Base-by-base conservation (phyloP, 2,797 vertebrate genomes). In the Gallinago solitaria region DNA sequence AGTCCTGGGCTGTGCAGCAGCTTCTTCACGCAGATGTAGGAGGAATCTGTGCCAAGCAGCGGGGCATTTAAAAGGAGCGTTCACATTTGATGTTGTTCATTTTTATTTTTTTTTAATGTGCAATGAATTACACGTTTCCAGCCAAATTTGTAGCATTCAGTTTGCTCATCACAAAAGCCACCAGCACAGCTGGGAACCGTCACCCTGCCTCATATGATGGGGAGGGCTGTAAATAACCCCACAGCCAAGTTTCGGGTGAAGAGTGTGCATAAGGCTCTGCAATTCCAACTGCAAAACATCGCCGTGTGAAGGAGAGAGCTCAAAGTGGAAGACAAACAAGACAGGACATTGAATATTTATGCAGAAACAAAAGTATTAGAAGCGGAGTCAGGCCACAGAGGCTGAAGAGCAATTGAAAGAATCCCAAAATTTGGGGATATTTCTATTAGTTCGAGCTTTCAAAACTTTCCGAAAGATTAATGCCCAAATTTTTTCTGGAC, bases 121-220 rank as follows among this genome's bases (percentile, higher is more conserved):
- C 69, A 83, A 63, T 63, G 28, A 77, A 53, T 90, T n/a, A 41
- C 1, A 65, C 0, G 2, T 86, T 91, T 95, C 80, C 70, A 90
- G 51, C 54, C 74, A 91, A 92, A 88, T 63, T 76, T 59, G 57
- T 65, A 94, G 53, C 61, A 51, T 78, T 91, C 47, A 9, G 11
- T 91, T 86, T 89, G 19, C 70, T 90, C 85, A 56, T 73, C 54
- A 45, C 63, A 94, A 86, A 88, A 97, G 69, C 76, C 77, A 95
- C 67, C 70, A 90, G 83, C 59, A 30, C 82, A 87, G 87, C 85
- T 82, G 67, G 63, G 54, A 91, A 18, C 80, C 35, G 59, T 83
- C 65, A 54, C 51, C 50, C 63, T 83, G 69, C 74, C 57, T 93
- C 0, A 0, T 78, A 37, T 0, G 9, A 30, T 21, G 59, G 48